Percentiles rank a stretch among this genome's conserved stretches.
Conservation (phyloP, 2,797 vertebrate species). For the Clarias fuscus region DNA sequence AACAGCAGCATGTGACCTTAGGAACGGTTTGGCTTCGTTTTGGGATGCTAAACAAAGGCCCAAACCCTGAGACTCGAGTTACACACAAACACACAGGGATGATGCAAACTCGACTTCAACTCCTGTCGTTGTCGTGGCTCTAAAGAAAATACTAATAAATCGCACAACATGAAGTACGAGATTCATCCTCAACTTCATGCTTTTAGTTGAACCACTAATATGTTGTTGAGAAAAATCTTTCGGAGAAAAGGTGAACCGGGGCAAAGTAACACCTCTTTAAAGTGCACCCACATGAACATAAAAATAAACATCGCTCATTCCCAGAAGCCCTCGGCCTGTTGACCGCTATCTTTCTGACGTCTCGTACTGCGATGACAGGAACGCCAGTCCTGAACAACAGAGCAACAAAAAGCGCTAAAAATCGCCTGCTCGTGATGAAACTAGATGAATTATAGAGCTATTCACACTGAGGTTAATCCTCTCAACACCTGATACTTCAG, state of each 20-base stretch:
- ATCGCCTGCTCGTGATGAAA: slow-evolving; percentile 12
- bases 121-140: background rate
- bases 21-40: slow-evolving; percentile 26
- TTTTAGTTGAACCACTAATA: background rate
- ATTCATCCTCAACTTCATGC: background rate
- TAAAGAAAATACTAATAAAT: background rate
- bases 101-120: background rate
- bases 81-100: slow-evolving; percentile 8
- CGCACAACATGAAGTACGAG: background rate
- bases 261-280: background rate
- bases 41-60: background rate
- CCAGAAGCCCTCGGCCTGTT: slow-evolving; percentile 21
- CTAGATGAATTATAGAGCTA: background rate
- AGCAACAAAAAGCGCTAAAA: slow-evolving; percentile 20
- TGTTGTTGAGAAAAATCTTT: background rate
- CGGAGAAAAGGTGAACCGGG: background rate
- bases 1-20: slow-evolving; percentile 41
- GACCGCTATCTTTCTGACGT: slow-evolving; percentile 27
- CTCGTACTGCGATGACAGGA: slow-evolving; percentile 35
- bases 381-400: slow-evolving; percentile 1
- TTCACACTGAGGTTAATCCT: too few relatives aligned
- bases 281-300: background rate
- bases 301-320: slow-evolving; percentile 23
- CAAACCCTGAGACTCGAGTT: background rate
- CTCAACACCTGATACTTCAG: too few relatives aligned